phyloP scores from a whole-genome alignment of 2,888 invertebrate genomes.

The Acrobasis repandana region DNA sequence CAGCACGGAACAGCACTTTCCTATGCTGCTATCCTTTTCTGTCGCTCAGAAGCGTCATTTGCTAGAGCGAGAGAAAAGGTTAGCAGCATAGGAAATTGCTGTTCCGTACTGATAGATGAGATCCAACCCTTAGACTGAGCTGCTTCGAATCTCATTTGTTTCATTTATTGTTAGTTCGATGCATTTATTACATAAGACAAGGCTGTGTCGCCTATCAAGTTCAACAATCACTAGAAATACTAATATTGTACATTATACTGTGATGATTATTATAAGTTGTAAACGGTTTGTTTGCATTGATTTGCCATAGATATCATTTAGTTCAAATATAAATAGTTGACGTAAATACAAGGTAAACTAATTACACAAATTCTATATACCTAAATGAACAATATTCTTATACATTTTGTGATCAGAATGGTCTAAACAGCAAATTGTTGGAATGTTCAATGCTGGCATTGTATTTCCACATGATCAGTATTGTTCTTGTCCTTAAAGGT shows the following conservation, averaged over 20 bases:
- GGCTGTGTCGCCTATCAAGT: background rate
- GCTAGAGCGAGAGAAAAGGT: too few relatives aligned
- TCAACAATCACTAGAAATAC: conserved; percentile 5
- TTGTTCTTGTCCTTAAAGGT: conserved; percentile 13
- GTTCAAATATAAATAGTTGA: conserved; percentile 44
- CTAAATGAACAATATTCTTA: background rate
- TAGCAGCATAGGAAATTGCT: too few relatives aligned
- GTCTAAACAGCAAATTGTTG: background rate
- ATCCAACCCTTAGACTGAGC: too few relatives aligned
- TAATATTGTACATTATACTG: conserved; percentile 54
- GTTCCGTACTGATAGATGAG: too few relatives aligned
- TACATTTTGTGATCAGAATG: background rate
- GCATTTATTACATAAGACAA: conserved; percentile 11
- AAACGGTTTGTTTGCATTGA: conserved; percentile 50
- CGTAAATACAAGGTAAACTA: conserved; percentile 27
- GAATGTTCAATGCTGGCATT: conserved; percentile 2
- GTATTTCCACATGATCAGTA: conserved; percentile 6
- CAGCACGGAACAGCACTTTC: too few relatives aligned
- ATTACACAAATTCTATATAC: conserved; percentile 28
- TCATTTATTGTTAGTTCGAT: conserved; percentile 17
- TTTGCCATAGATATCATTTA: conserved; percentile 56
- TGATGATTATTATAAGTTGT: conserved; percentile 67
- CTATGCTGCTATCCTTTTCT: too few relatives aligned
- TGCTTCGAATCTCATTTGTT: conserved; percentile 21
- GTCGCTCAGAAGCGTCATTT: too few relatives aligned